These are phyloP conservation scores for Xenus cinereus DNA, from an alignment of 2,113 vertebrate species.

Conservation along the genomic window DNA sequence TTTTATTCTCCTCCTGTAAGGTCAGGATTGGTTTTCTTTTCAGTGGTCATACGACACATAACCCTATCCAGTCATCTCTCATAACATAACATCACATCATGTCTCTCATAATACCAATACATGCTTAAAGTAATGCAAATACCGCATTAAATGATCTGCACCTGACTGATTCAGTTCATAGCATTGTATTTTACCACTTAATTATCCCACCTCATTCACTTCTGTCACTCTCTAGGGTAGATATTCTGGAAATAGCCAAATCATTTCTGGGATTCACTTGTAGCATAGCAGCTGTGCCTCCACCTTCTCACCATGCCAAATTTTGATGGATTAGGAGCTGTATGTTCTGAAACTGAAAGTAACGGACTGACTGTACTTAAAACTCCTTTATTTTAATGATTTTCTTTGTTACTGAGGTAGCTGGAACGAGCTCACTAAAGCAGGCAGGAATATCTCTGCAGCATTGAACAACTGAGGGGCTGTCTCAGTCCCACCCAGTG, in stretches of 20 bases:
- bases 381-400: neutral
- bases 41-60: neutral
- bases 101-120: neutral
- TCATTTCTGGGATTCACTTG: neutral
- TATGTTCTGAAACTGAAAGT: neutral
- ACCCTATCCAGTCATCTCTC: neutral
- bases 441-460: neutral
- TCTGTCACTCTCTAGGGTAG: neutral
- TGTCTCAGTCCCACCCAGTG: neutral
- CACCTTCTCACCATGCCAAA: neutral
- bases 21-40: neutral
- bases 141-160: neutral
- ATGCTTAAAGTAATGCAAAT: neutral
- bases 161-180: neutral
- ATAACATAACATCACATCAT: neutral
- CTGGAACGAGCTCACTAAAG: neutral
- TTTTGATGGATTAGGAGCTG: neutral
- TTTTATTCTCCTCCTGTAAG: neutral
- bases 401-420: slow-evolving; percentile 17
- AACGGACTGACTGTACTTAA: neutral
- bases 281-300: neutral
- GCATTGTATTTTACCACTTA: neutral
- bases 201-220: neutral
- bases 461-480: neutral
- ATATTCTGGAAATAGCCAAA: neutral